phyloP scores from a whole-genome alignment of 2,888 invertebrate genomes.

The Microplitis deprimator region DNA sequence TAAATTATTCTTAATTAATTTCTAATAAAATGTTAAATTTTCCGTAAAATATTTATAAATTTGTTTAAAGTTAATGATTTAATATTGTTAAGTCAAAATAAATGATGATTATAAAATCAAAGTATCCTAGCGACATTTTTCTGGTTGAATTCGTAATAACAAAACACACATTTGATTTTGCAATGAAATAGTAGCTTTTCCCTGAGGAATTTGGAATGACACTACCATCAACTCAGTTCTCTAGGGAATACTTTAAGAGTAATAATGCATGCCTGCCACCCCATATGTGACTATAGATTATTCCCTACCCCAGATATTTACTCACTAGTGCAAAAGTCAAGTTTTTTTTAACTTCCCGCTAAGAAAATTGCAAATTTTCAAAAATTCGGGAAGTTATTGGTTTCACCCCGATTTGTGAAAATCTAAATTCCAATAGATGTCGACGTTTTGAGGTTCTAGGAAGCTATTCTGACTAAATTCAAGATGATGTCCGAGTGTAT shows the following conservation, averaged over 20 bases:
- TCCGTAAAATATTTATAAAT: too few relatives aligned
- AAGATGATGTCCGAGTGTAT: too few relatives aligned
- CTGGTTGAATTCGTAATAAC: slow-evolving; percentile 6
- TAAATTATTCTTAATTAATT: too few relatives aligned
- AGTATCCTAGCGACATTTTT: not conserved
- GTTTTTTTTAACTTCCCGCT: too few relatives aligned
- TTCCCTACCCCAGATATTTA: not conserved
- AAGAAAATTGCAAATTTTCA: too few relatives aligned
- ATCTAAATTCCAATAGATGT: too few relatives aligned
- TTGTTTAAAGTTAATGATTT: too few relatives aligned
- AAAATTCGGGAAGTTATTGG: too few relatives aligned
- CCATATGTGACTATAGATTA: slow-evolving; percentile 29
- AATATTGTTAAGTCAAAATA: not conserved
- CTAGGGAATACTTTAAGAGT: slow-evolving; percentile 65
- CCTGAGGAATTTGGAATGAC: slow-evolving; percentile 36
- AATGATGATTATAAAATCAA: not conserved
- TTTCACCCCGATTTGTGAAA: too few relatives aligned
- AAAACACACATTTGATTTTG: slow-evolving; percentile 35
- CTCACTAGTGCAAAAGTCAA: slow-evolving; percentile 11
- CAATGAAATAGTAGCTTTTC: slow-evolving; percentile 14
- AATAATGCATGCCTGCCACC: slow-evolving; percentile 63
- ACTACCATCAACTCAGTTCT: slow-evolving; percentile 54
- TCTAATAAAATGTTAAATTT: too few relatives aligned
- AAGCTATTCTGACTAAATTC: too few relatives aligned
- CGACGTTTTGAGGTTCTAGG: too few relatives aligned